Evolutionary conservation across 2,888 invertebrate species (phyloP).

Genomic region (Mesorhabditis spiculigera): DNA sequence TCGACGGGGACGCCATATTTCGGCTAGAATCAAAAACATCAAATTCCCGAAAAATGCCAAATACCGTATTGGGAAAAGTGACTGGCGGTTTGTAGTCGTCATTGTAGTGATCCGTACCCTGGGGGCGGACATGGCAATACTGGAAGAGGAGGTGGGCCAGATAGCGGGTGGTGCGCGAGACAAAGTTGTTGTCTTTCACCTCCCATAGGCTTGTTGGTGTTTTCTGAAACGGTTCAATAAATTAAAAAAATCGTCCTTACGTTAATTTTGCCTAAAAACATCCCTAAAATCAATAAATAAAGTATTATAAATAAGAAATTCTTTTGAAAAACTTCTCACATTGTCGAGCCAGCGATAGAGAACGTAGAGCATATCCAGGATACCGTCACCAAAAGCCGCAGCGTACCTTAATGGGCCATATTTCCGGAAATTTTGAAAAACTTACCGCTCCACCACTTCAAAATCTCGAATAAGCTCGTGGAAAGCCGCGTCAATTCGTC

Average conservation of each 20-base stretch:
- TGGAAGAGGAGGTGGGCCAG: not conserved
- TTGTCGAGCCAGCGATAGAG: constrained; percentile 31
- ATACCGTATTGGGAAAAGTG: not conserved
- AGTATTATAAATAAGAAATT: not conserved
- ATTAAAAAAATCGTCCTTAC: too few species aligned
- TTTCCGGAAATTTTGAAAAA: not conserved
- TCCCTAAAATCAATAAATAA: not conserved
- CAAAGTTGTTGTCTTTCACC: too few species aligned
- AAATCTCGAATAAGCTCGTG: not conserved
- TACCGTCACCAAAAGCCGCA: constrained; percentile 19
- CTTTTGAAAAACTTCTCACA: not conserved
- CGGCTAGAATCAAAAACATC: not conserved
- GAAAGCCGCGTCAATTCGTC: not conserved
- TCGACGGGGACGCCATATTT: not conserved
- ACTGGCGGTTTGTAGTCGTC: not conserved
- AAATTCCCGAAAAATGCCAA: not conserved
- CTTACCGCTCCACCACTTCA: not conserved
- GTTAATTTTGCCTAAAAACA: not conserved
- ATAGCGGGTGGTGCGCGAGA: not conserved
- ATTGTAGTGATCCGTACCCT: not conserved
- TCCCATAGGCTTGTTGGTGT: too few species aligned
- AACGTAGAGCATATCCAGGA: constrained; percentile 22
- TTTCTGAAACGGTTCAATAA: too few species aligned
- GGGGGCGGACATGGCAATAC: not conserved
- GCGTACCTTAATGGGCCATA: constrained; percentile 21